Base-by-base conservation (phyloP, 2,797 vertebrate species). In the Naso thynnoides region DNA sequence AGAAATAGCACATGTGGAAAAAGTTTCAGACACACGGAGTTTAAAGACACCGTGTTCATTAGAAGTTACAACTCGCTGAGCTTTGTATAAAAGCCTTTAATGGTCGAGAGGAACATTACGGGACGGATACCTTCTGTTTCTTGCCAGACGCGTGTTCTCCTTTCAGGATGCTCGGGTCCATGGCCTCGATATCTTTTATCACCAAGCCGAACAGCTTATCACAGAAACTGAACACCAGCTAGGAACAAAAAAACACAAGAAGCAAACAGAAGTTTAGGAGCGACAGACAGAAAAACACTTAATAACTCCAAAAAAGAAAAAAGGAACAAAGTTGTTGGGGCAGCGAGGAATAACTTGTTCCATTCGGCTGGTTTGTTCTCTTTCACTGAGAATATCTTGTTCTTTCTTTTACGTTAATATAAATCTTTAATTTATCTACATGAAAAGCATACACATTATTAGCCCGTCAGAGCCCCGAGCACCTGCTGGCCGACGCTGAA, bases 401-500 rank as follows among this genome's bases (percentile, higher is more conserved):
- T 3, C 31, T 33, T 33, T 33, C 31, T 2, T 9, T 33, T 9
- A 33, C 9, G 6, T 9, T 33, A 6, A 33, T 33, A 33, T 33
- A 9, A 33, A 33, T 33, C 31, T 33, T 33, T 33, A 9, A 33
- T 33, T 33, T 33, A 6, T 33, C 6, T 6, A 33, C 4, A 9
- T 33, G n/a, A n/a, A n/a, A n/a, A n/a, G 4, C 13, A 1, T 6
- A 1, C 31, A 33, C 29, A 5, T 33, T 21, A 8, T 15, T 38
- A 24, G 38, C 64, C 52, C 5, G 24, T 10, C 19, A 18, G 39
- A 62, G 27, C 3, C 16, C 33, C 0, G 50, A 54, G 23, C 75
- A 99, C 98, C 97, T 99, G 97, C 84, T 99, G 97, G 29, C 94
- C 93, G 6, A 95, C 71, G 0, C 93, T 96, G 93, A 99, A 99